Evolutionary conservation across 23 tunicate species (phyloP).

Genomic region (Botrylloides violaceus): DNA sequence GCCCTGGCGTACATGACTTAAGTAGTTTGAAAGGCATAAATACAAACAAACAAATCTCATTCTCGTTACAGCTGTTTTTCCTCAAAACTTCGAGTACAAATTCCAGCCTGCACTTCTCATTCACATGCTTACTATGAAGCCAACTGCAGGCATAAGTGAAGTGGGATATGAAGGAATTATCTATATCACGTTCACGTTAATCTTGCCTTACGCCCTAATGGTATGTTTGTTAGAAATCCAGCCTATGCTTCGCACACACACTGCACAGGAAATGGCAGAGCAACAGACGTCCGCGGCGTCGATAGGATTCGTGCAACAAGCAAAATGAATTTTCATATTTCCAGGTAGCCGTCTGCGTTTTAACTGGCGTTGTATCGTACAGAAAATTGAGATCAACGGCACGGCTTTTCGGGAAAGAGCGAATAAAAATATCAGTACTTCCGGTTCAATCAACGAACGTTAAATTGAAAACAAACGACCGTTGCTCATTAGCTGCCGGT

Average conservation of each 20-base stretch:
- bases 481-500: too few species aligned
- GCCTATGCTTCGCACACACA: too few species aligned
- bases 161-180: not conserved
- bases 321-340: not conserved
- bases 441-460: too few species aligned
- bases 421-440: too few species aligned
- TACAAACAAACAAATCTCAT: too few species aligned
- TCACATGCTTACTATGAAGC: not conserved
- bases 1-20: too few species aligned
- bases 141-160: not conserved
- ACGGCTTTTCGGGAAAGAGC: not conserved
- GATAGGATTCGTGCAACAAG: too few species aligned
- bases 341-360: not conserved
- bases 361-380: slow-evolving; percentile 6
- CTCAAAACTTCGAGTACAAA: not conserved
- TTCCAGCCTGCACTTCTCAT: slow-evolving; percentile 6
- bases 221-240: slow-evolving; percentile 15
- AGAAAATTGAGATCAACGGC: not conserved
- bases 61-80: slow-evolving; percentile 1
- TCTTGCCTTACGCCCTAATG: slow-evolving; percentile 23
- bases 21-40: too few species aligned
- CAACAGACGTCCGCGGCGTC: too few species aligned
- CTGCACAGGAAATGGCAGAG: too few species aligned
- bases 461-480: too few species aligned
- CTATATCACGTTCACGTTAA: not conserved